A percentile compares a stretch with the other conserved stretches of the same genome.
Conservation (phyloP, 2,888 invertebrate genomes). For the Orthosia gracilis region DNA sequence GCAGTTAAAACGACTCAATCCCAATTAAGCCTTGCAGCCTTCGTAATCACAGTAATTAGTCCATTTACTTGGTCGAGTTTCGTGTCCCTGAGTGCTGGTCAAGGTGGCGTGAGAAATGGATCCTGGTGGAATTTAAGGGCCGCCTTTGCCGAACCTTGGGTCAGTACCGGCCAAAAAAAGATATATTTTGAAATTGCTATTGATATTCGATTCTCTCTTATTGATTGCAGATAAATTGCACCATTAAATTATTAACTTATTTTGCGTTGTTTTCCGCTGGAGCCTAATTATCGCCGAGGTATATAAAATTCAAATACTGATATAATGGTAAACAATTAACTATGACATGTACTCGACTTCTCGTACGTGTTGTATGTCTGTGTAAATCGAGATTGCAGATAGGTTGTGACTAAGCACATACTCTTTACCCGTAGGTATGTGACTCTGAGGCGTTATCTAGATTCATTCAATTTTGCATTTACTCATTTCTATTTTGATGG, state of each 20-base stretch:
- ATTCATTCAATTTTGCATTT: conserved; percentile 22
- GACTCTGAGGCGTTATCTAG: conserved; percentile 35
- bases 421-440: conserved; percentile 21
- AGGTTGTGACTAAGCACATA: conserved; percentile 55
- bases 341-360: conserved; percentile 29
- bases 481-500: conserved; percentile 15
- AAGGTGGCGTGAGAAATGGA: too few relatives aligned
- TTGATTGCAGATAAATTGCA: not conserved
- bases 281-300: not conserved
- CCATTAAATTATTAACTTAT: conserved; percentile 2
- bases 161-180: too few relatives aligned
- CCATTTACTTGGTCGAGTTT: too few relatives aligned
- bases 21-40: too few relatives aligned
- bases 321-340: conserved; percentile 37
- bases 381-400: conserved; percentile 35
- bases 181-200: too few relatives aligned
- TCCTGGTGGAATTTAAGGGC: too few relatives aligned
- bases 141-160: too few relatives aligned
- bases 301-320: conserved; percentile 24
- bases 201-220: not conserved
- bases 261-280: conserved; percentile 15
- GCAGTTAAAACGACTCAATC: too few relatives aligned
- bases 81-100: too few relatives aligned
- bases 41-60: too few relatives aligned
- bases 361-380: conserved; percentile 57